Base-by-base conservation (phyloP, 2,797 vertebrate species). In the Presbytis comata region DNA sequence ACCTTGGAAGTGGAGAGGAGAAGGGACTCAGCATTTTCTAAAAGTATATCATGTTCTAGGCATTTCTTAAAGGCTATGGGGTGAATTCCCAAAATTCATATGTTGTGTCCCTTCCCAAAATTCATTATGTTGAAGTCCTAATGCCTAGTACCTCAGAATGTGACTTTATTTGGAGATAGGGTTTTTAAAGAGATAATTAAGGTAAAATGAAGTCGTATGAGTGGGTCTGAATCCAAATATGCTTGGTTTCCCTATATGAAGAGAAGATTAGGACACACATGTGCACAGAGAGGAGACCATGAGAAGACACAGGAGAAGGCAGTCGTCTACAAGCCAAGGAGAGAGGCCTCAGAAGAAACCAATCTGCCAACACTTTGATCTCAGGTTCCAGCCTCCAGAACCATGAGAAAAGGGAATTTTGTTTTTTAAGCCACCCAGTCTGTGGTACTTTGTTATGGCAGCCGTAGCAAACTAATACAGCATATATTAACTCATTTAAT, bases 391-490 rank as follows among this genome's bases (percentile, higher is more conserved):
- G 67, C 21, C 39, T 85, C 46, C 30, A 93, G 39, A 78, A 79
- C 10, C 26, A 26, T 44, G 59, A 96, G 82, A 83, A 91, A 93
- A 94, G 33, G 64, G 41, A 61, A 75, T 46, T 90, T 82, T 70
- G 2, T 28, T 81, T 53, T 94, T 94, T 82, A 79, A 81, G 36
- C 22, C 67, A 46, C 16, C 21, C 28, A 72, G 8, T 82, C 48
- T 95, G 28, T 55, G 64, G 55, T 53, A 39, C 64, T 93, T 93
- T 30, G 4, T 80, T 93, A 53, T 19, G 70, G 48, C 28, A 83
- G 22, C 21, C 0, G 8, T n/a, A 48, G 36, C 26, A 84, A 92
- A 92, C 5, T 16, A 36, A 53, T 33, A 44, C 21, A 82, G 26
- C 22, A 22, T 83, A 26, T 72, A 39, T 59, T 76, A 46, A 87